phyloP scores from a whole-genome alignment of 2,113 vertebrate species.

The Tapirus terrestris region DNA sequence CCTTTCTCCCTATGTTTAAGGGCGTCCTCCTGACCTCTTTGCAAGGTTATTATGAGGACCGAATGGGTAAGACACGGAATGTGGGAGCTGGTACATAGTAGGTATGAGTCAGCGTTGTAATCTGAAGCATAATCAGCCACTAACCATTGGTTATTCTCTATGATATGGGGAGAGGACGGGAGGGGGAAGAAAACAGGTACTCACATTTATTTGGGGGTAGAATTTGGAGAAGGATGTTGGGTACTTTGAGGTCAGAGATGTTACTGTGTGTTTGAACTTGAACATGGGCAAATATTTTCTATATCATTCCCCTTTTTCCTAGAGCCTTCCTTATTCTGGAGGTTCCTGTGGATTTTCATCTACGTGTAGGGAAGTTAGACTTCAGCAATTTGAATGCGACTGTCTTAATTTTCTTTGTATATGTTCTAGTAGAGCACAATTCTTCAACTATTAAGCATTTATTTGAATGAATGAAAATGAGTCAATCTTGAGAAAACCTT shows the following conservation, averaged over 20 bases:
- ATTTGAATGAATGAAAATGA: not conserved
- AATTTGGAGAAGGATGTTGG: not conserved
- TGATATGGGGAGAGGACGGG: not conserved
- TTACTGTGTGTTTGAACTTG: slow-evolving; percentile 12
- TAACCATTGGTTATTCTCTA: not conserved
- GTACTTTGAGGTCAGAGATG: not conserved
- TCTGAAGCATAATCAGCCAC: not conserved
- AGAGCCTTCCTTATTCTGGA: not conserved
- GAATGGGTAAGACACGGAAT: not conserved
- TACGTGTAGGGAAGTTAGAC: not conserved
- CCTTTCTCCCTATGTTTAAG: not conserved
- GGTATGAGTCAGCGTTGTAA: accelerated
- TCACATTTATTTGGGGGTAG: not conserved
- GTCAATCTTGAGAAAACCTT: not conserved
- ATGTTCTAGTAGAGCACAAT: not conserved
- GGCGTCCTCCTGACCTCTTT: not conserved
- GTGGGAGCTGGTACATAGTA: not conserved
- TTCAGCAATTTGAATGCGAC: not conserved
- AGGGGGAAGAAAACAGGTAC: not conserved
- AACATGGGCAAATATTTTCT: not conserved
- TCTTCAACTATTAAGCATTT: not conserved
- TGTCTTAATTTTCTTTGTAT: not conserved
- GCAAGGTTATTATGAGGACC: not conserved
- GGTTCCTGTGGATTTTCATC: not conserved
- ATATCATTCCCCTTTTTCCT: not conserved